Evolutionary conservation across 2,797 vertebrate species (phyloP).

Genomic region (Coccyzus lansbergi): DNA sequence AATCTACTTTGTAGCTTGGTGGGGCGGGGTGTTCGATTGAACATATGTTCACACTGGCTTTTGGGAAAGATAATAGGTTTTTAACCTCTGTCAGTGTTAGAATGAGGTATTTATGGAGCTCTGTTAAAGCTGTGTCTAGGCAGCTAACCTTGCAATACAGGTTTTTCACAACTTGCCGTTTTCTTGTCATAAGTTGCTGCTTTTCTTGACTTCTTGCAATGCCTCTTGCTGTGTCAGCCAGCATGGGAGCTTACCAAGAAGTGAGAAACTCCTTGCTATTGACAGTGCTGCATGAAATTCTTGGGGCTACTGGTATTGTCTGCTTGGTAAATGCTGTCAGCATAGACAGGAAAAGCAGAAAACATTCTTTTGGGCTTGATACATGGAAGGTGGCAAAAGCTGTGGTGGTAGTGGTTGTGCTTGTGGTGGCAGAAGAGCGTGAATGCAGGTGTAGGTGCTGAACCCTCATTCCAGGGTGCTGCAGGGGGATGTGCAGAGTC

Average conservation of each 20-base stretch:
- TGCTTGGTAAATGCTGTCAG: background rate
- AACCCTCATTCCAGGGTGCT: background rate
- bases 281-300: background rate
- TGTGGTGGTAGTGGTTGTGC: accelerated
- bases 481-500: accelerated
- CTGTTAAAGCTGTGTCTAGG: slow-evolving; percentile 17
- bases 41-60: slow-evolving; percentile 61
- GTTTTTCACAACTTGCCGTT: slow-evolving; percentile 21
- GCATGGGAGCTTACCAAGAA: background rate
- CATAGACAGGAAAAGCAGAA: background rate
- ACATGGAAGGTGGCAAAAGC: background rate
- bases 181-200: slow-evolving; percentile 5
- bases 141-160: slow-evolving; percentile 13
- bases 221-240: background rate
- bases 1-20: slow-evolving; percentile 62
- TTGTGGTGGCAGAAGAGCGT: background rate
- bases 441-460: background rate
- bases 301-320: background rate
- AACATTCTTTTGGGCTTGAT: background rate
- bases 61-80: slow-evolving; percentile 70
- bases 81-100: slow-evolving; percentile 71
- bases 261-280: background rate
- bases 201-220: slow-evolving; percentile 1
- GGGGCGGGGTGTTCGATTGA: slow-evolving; percentile 44
- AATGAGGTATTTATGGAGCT: slow-evolving; percentile 49